Percentiles rank a stretch among this genome's conserved stretches.
These are phyloP conservation scores for Cardiocondyla obscurior DNA, from an alignment of 1,140 invertebrate species.

Conservation along the genomic window DNA sequence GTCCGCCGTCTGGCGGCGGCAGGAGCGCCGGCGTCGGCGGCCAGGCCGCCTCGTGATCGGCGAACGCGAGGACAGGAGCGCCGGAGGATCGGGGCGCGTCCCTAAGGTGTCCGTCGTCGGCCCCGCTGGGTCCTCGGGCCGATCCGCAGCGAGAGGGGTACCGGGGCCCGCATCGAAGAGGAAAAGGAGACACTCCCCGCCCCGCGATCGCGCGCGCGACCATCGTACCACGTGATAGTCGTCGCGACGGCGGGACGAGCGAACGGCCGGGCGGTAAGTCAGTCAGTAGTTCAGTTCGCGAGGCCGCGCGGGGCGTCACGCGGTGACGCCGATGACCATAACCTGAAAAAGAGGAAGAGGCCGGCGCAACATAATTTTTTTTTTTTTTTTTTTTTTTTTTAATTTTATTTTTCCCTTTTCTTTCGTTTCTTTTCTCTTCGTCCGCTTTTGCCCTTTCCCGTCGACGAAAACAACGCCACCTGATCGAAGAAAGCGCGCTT, in stretches of 20 bases:
- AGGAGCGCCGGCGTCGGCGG: conserved; percentile 59
- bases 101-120: conserved; percentile 47
- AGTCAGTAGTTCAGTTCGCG: not conserved
- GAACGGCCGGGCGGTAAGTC: not conserved
- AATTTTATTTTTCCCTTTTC: too few relatives aligned
- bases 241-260: not conserved
- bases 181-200: too few relatives aligned
- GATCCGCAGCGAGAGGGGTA: too few relatives aligned
- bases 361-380: too few relatives aligned
- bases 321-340: conserved; percentile 56
- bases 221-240: conserved; percentile 60
- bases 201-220: conserved; percentile 36
- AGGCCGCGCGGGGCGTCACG: conserved; percentile 43
- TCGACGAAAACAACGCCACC: not conserved
- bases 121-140: conserved; percentile 37
- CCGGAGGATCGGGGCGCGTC: conserved; percentile 58
- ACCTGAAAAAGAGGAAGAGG: conserved; percentile 33
- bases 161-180: not conserved
- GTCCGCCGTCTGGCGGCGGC: conserved; percentile 58
- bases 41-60: conserved; percentile 51
- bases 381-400: too few relatives aligned
- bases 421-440: too few relatives aligned
- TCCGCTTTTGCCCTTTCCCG: too few relatives aligned
- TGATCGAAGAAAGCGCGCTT: too few relatives aligned
- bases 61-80: conserved; percentile 53